Evolutionary conservation across 2,888 invertebrate species (phyloP), one percentile per base, ranked within the genome.

Genomic region (Neoaliturus tenellus): DNA sequence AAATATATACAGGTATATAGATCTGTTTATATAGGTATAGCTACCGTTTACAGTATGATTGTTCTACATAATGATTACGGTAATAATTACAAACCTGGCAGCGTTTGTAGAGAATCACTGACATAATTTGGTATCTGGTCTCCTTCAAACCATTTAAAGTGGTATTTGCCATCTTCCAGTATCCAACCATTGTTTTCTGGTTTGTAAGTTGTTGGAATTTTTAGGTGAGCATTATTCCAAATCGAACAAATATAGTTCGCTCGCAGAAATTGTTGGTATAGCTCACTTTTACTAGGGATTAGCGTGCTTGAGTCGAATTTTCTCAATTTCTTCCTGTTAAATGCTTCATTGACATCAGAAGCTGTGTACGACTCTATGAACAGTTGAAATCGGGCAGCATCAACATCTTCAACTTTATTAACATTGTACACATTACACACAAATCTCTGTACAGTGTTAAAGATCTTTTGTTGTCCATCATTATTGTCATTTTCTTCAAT

Each of bases 91-190:
- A n/a, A n/a, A n/a, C n/a, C n/a, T n/a, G n/a, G n/a, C n/a, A n/a
- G n/a, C n/a, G n/a, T n/a, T 55, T 55, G 17, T 10, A 55, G 55
- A 55, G 55, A 55, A 10, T 55, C 55, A 55, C 55, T 6, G n/a
- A 55, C 39, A 17, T 55, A 10, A 5, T 17, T 23, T 23, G 55
- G 23, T 55, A 55, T 6, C n/a, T 55, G 55, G 23, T 55, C 55
- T 6, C 55, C 55, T 10, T 62, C 62, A 62, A 62, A 62, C 62
- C 62, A 62, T 5, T 62, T 6, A 62, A 62, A 62, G 17, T 62
- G 62, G 17, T 23, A 62, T 25, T 31, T 20, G 25, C n/a, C n/a
- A 23, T 25, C 17, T 62, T 62, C 62, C 4, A 62, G 25, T 12
- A 17, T 31, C 62, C 62, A 62, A 23, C 62, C 62, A 10, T 10